These are phyloP conservation scores for Itoplectis maculator DNA, from an alignment of 2,888 invertebrate genomes.

Conservation along the genomic window DNA sequence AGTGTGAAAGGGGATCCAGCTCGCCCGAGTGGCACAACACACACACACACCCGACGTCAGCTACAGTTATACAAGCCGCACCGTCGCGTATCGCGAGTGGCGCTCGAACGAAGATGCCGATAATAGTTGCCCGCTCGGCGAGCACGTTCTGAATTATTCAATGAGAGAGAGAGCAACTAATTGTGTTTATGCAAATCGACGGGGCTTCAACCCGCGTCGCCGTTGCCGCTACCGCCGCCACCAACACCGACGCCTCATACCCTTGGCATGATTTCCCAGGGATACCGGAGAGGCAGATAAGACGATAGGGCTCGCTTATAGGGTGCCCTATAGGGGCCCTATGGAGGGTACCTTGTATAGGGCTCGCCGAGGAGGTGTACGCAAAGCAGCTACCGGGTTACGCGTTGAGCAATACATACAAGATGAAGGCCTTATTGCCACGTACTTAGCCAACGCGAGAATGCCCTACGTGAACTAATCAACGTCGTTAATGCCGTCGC, in stretches of 20 bases:
- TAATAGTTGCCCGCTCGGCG: slow-evolving; percentile 62
- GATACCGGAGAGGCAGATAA: slow-evolving; percentile 75
- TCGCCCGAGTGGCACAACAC: slow-evolving; percentile 11
- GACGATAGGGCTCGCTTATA: slow-evolving; percentile 69
- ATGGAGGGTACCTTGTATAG: too few relatives aligned
- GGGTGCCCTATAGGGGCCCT: too few relatives aligned
- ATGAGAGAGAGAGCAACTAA: slow-evolving; percentile 80
- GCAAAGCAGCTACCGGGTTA: slow-evolving; percentile 31
- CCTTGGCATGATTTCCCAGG: slow-evolving; percentile 80
- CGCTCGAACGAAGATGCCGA: slow-evolving; percentile 60
- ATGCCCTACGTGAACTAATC: slow-evolving; percentile 50
- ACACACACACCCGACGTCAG: slow-evolving; percentile 9
- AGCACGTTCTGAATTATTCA: slow-evolving; percentile 82
- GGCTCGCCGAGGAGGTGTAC: too few relatives aligned
- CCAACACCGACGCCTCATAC: slow-evolving; percentile 41
- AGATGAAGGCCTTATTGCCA: slow-evolving; percentile 43
- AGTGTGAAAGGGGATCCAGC: slow-evolving; percentile 55
- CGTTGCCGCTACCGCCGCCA: background rate
- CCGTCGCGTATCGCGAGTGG: slow-evolving; percentile 58
- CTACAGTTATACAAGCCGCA: slow-evolving; percentile 44
- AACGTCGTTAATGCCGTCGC: slow-evolving; percentile 6
- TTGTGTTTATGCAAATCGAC: slow-evolving; percentile 83
- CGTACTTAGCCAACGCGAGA: slow-evolving; percentile 14
- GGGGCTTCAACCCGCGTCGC: slow-evolving; percentile 49
- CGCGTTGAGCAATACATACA: slow-evolving; percentile 43